phyloP scores from a whole-genome alignment of 2,888 invertebrate species.

The Anthophora plumipes region DNA sequence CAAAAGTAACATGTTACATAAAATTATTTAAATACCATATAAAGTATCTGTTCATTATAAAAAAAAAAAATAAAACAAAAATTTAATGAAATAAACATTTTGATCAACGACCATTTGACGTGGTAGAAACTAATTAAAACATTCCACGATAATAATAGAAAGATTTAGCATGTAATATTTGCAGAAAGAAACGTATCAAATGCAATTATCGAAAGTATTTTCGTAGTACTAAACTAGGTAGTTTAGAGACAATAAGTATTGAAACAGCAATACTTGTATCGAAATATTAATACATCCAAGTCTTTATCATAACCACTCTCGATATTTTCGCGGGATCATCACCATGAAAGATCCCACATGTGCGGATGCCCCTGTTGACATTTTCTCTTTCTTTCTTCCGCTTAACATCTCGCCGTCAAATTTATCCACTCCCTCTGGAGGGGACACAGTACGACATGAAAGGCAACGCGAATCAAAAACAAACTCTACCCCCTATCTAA shows the following conservation, averaged over 20 bases:
- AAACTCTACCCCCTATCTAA: conserved; percentile 15
- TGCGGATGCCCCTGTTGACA: conserved; percentile 49
- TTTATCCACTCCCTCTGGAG: conserved; percentile 22
- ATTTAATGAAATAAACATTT: too few species aligned
- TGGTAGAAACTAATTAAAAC: too few species aligned
- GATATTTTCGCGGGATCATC: conserved; percentile 32
- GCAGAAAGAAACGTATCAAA: not conserved
- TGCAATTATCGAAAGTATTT: not conserved
- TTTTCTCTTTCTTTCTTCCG: conserved; percentile 33
- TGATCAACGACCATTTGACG: too few species aligned
- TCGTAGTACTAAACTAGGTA: not conserved
- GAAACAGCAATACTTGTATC: not conserved
- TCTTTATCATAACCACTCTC: conserved; percentile 9
- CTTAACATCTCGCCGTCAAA: conserved; percentile 12
- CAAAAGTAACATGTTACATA: not conserved
- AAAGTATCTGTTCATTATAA: not conserved
- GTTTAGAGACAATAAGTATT: not conserved
- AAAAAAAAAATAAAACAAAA: not conserved
- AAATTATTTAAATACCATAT: not conserved
- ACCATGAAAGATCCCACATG: conserved; percentile 41
- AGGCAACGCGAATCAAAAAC: conserved; percentile 34
- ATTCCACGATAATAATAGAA: too few species aligned
- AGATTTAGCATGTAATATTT: too few species aligned
- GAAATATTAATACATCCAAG: not conserved
- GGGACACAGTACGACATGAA: conserved; percentile 19